Evolutionary conservation across 2,888 invertebrate species (phyloP), one percentile per base, ranked within the genome.

Genomic region (Drosophila mimetica): DNA sequence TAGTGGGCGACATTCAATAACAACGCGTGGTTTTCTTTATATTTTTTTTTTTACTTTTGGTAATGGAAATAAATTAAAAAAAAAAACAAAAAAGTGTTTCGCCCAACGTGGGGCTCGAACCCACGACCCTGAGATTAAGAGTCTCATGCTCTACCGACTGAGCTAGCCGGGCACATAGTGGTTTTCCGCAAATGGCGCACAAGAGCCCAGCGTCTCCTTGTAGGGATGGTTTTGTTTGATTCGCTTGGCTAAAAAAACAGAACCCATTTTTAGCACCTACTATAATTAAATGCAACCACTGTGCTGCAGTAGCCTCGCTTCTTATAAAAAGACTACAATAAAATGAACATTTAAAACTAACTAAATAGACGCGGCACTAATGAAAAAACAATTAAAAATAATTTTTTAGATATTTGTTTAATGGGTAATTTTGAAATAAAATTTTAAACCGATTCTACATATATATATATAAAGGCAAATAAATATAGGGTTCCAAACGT

Each of bases 61-160:
- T 11, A 30, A 30, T 30, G 3, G 3, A 20, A 18, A 2, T 4
- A 16, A 41, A 41, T 20, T 22, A 9, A 20, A 6, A 20, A 9
- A 22, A 8, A 18, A 30, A 46, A 9, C 2, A 32, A 11, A 8
- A 11, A 71, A 77, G 77, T 3, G 0, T 1, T 70, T 75, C 90
- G 90, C 90, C 90, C 90, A 91, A 91, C 89, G 90, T 91, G 91
- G 91, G 91, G 90, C 91, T 91, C 91, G 91, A 91, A 91, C 91
- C 91, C 91, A 91, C 90, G 90, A 91, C 91, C 91, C 91, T 89
- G 91, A 91, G 90, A 91, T 91, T 90, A 91, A 91, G 91, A 90
- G 91, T 90, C 90, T 91, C 91, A 90, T 91, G 91, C 91, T 91
- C 91, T 91, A 90, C 91, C 90, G 91, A 91, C 91, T 91, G 91